phyloP scores from a whole-genome alignment of 2,113 vertebrate species.

The Malurus alboscapulatus region DNA sequence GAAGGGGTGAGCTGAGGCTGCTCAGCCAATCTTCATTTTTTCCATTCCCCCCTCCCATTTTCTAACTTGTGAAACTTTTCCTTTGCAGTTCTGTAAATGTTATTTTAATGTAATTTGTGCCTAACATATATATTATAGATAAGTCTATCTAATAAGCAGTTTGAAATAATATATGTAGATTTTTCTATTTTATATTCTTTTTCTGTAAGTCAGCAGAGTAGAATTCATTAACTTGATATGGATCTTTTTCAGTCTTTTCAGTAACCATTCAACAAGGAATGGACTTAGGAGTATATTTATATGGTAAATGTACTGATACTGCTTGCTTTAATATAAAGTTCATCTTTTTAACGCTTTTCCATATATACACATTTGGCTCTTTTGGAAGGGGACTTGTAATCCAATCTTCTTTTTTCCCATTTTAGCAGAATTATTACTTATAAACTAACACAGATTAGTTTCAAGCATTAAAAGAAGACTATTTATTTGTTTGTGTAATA shows the following conservation, averaged over 20 bases:
- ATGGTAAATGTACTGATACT: slow-evolving; percentile 51
- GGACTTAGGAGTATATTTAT: slow-evolving; percentile 60
- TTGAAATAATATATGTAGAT: slow-evolving; percentile 60
- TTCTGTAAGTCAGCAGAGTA: slow-evolving; percentile 50
- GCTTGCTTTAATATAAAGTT: slow-evolving; percentile 46
- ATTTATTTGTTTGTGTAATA: neutral
- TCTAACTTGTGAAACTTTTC: slow-evolving; percentile 10
- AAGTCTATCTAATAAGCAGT: slow-evolving; percentile 45
- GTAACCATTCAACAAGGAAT: slow-evolving; percentile 54
- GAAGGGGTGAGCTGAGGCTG: neutral
- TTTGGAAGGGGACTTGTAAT: slow-evolving; percentile 3
- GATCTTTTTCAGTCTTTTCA: slow-evolving; percentile 47
- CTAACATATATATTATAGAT: slow-evolving; percentile 45
- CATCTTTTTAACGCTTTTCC: slow-evolving; percentile 33
- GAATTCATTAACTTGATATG: slow-evolving; percentile 72
- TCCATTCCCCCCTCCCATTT: neutral
- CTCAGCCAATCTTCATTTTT: neutral
- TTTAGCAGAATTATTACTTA: slow-evolving; percentile 39
- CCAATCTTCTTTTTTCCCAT: slow-evolving; percentile 24
- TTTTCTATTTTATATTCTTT: slow-evolving; percentile 60
- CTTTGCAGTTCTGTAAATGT: slow-evolving; percentile 2
- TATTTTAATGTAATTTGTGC: slow-evolving; percentile 41
- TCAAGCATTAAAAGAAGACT: neutral
- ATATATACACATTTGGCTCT: neutral
- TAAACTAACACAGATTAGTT: neutral